Evolutionary conservation across 2,797 vertebrate species (phyloP), one percentile per base, ranked within the genome.

Genomic region (Jordanella pulchra): DNA sequence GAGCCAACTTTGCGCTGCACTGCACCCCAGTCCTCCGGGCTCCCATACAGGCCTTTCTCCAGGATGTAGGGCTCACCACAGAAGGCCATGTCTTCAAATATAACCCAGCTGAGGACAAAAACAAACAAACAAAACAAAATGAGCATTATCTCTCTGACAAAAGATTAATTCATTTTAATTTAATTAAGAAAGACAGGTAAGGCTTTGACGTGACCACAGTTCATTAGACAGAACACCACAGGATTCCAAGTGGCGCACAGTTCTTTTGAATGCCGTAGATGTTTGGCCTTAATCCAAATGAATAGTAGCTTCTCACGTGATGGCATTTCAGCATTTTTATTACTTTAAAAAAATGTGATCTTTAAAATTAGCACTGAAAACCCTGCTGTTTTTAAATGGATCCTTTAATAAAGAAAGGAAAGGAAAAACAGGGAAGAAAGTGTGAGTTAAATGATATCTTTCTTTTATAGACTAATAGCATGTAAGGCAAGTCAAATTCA

Each of bases 1-100:
- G 97, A 97, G 81, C 94, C 95, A 48, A 98, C 93, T 76, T 89
- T 95, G 85, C 80, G 91, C 65, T 88, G 93, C 51, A 93, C 92
- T 0, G 92, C 94, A 15, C 97, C 96, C 97, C 97, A 99, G 82
- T 97, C 95, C 83, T 97, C 95, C 12, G 92, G 93, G 82, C 79
- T 94, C 75, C 95, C 94, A 65, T 99, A 99, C 32, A 96, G 87
- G 76, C 97, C 97, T 90, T 96, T 98, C 84, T 97, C 94, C 87
- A 99, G 88, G 64, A 98, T 54, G 77, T 96, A 98, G 51, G 94
- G 90, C 76, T 96, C 95, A 2, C 97, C 97, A 0, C 93, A 96
- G 83, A 98, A 97, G 42, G 95, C 96, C 0, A 95, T 92, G 50
- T 95, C 94, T 84, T 98, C 96, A 80, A 97, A 99, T 77, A 93